phyloP scores from a whole-genome alignment of 2,113 vertebrate species.

The Coptodon rendalli region DNA sequence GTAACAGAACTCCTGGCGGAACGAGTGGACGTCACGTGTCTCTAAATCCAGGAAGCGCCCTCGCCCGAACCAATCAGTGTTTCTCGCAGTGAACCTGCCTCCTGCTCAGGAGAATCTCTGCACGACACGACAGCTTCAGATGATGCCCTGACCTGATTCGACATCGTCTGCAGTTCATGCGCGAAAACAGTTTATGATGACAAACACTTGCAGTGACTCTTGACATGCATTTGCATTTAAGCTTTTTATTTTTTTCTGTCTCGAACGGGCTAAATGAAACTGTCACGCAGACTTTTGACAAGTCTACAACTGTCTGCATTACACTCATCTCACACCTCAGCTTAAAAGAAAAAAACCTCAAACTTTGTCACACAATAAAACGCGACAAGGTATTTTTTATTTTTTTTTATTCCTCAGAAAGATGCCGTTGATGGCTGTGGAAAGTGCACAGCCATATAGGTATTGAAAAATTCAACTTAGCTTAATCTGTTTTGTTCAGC shows the following conservation, averaged over 20 bases:
- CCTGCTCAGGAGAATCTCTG: background rate
- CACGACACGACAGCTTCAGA: background rate
- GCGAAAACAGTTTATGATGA: background rate
- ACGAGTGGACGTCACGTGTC: background rate
- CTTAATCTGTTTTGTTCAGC: conserved; percentile 25
- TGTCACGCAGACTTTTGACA: background rate
- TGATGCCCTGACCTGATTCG: background rate
- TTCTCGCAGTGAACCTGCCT: background rate
- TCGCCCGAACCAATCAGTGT: background rate
- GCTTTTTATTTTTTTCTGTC: background rate
- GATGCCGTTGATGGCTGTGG: conserved; percentile 12
- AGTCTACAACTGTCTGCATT: background rate
- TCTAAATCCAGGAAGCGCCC: background rate
- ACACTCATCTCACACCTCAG: background rate
- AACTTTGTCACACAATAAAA: background rate
- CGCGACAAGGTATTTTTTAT: background rate
- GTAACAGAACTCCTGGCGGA: background rate
- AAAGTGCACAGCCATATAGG: conserved; percentile 41
- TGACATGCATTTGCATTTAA: background rate
- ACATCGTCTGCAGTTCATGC: background rate
- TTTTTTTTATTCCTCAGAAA: conserved; percentile 28
- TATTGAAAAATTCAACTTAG: conserved; percentile 43
- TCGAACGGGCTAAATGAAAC: background rate
- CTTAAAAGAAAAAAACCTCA: background rate
- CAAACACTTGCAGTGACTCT: background rate